A percentile compares a stretch with the other conserved stretches of the same genome.
phyloP scores from a whole-genome alignment of 2,113 vertebrate genomes.

The Ictidomys tridecemlineatus region DNA sequence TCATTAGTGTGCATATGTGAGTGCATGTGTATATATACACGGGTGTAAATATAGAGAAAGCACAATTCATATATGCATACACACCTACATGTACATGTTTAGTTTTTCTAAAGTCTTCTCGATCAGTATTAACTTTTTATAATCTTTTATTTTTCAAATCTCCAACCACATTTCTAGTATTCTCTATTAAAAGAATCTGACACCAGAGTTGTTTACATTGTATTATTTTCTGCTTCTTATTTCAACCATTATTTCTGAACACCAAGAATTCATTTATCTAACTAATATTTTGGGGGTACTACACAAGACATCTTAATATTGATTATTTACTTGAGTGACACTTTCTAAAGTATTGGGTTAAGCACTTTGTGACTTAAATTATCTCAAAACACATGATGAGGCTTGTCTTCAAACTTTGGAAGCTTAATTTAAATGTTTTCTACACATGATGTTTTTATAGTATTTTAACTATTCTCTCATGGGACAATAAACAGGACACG shows the following conservation, averaged over 20 bases:
- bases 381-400: neutral
- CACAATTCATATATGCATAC: neutral
- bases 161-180: neutral
- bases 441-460: neutral
- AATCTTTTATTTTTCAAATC: neutral
- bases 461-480: neutral
- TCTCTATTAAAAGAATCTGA: neutral
- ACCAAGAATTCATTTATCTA: neutral
- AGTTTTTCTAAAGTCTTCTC: neutral
- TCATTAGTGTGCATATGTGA: too few species aligned
- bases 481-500: neutral
- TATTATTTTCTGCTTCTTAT: neutral
- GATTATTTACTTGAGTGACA: neutral
- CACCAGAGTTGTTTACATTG: neutral
- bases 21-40: fast-evolving
- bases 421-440: neutral
- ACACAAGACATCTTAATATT: neutral
- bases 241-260: neutral
- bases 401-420: neutral
- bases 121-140: neutral
- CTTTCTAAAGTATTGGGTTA: neutral
- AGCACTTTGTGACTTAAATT: neutral
- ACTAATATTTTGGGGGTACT: neutral
- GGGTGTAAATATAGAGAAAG: neutral
- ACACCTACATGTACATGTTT: neutral